Conservation (phyloP, 2,888 invertebrate genomes). For the Tillus elongatus region DNA sequence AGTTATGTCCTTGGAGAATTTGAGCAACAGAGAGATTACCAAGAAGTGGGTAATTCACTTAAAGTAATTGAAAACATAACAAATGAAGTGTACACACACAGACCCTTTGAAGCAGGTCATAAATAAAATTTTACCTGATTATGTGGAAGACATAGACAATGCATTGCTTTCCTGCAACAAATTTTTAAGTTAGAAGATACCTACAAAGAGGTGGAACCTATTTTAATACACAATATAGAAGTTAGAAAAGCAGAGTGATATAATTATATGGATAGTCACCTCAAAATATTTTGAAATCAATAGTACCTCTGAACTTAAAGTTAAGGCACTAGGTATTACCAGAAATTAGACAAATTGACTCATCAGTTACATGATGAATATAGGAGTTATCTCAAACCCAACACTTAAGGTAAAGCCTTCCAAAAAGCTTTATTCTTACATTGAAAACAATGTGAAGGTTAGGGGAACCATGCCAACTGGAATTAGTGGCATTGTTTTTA, state of each 20-base stretch:
- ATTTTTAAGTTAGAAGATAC: conserved; percentile 53
- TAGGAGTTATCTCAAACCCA: conserved; percentile 53
- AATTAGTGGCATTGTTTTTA: conserved; percentile 26
- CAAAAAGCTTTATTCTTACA: conserved; percentile 47
- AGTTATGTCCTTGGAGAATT: conserved; percentile 75
- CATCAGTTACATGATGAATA: too few species aligned
- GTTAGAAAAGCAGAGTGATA: too few species aligned
- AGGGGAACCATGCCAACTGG: conserved; percentile 44
- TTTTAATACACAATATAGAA: too few species aligned
- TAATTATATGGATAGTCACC: too few species aligned
- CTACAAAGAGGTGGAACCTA: conserved; percentile 51
- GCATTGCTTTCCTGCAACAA: conserved; percentile 53
- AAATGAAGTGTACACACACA: conserved; percentile 65
- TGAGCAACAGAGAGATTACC: conserved; percentile 72
- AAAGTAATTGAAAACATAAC: conserved; percentile 66
- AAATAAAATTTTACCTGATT: conserved; percentile 51
- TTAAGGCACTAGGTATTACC: too few species aligned
- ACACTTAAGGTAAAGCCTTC: conserved; percentile 57
- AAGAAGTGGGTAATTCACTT: conserved; percentile 72
- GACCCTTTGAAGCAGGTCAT: conserved; percentile 57
- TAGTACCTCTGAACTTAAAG: too few species aligned
- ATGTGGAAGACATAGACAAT: conserved; percentile 57
- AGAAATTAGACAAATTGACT: too few species aligned
- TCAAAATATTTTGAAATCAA: too few species aligned
- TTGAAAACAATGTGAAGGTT: conserved; percentile 41